Evolutionary conservation across 2,888 invertebrate species (phyloP), one percentile per base, ranked within the genome.

Genomic region (Pycnomerus fuliginosus): DNA sequence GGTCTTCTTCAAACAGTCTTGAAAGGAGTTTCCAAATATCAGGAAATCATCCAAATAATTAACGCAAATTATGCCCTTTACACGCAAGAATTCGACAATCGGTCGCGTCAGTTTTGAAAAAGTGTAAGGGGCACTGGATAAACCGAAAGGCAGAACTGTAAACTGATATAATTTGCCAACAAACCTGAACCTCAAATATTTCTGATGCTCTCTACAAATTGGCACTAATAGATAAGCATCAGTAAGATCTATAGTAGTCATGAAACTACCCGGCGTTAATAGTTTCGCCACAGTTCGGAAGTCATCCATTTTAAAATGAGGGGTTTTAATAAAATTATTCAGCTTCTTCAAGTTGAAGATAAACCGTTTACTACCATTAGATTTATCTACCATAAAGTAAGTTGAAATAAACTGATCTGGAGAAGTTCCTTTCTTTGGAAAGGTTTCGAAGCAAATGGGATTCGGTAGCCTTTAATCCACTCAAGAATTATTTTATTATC

Each of bases 101-200:
- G 58, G 54, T 36, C 52, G 58, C 22, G 58, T 24, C 4, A 62
- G 16, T 41, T 64, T 61, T 12, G 61, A 61, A 44, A 62, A 62
- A 7, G 55, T 31, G 29, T 28, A 61, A 8, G 62, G 58, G 1
- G 53, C 53, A n/a, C 51, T 38, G 2, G 45, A 53, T 3, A 62
- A 16, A 5, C 60, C 58, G 33, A 61, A 60, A 3, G 61, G 61
- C 10, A 60, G 35, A 16, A 52, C 56, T 1, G 25, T 45, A 43
- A 58, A 64, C 30, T 59, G 52, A 38, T 45, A 62, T 3, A 51
- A 5, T 12, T 44, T 43, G 0, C 27, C 37, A 4, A 49, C 11
- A 42, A 55, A 62, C 2, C 15, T 3, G 34, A 61, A 62, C 2
- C 58, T 27, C 31, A 62, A 42, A 31, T 29, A 54, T 27, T 59